These are phyloP conservation scores for Parapristionchus giblindavisi DNA, from an alignment of 2,888 invertebrate species.

Conservation along the genomic window DNA sequence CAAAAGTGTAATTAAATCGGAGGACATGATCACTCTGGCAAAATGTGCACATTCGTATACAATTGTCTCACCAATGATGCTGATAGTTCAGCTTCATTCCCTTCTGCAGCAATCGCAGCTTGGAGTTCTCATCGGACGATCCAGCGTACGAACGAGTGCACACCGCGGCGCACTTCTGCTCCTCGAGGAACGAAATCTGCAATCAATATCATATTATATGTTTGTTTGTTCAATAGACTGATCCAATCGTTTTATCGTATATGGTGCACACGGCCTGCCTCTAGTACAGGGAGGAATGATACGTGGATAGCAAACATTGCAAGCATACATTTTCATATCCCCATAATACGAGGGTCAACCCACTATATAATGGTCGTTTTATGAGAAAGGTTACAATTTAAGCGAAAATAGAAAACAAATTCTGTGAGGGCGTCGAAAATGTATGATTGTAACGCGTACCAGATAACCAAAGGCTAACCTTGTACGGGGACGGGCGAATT, in stretches of 20 bases:
- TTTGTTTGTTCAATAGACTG: background rate
- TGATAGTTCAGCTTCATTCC: conserved; percentile 95
- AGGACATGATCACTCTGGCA: background rate
- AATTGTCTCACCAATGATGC: conserved; percentile 84
- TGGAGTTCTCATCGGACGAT: conserved; percentile 75
- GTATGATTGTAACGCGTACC: conserved; percentile 34
- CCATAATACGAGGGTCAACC: too few species aligned
- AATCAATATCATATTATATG: conserved; percentile 47
- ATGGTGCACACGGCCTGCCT: too few species aligned
- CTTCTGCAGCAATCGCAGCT: conserved; percentile 84
- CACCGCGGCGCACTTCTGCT: conserved; percentile 73
- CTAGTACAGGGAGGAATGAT: background rate
- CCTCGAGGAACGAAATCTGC: conserved; percentile 81
- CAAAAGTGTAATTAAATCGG: background rate
- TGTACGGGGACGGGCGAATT: conserved; percentile 91
- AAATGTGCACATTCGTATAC: background rate
- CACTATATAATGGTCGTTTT: too few species aligned
- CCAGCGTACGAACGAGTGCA: conserved; percentile 79
- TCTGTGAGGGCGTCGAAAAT: too few species aligned
- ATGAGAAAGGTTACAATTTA: too few species aligned
- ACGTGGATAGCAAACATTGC: background rate
- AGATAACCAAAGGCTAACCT: conserved; percentile 74
- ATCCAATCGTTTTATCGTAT: background rate
- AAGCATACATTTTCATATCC: background rate
- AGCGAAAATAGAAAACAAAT: too few species aligned